A percentile compares a stretch with the other conserved stretches of the same genome.
phyloP scores from a whole-genome alignment of 1,140 invertebrate species.

The Stegodyphus dumicola region DNA sequence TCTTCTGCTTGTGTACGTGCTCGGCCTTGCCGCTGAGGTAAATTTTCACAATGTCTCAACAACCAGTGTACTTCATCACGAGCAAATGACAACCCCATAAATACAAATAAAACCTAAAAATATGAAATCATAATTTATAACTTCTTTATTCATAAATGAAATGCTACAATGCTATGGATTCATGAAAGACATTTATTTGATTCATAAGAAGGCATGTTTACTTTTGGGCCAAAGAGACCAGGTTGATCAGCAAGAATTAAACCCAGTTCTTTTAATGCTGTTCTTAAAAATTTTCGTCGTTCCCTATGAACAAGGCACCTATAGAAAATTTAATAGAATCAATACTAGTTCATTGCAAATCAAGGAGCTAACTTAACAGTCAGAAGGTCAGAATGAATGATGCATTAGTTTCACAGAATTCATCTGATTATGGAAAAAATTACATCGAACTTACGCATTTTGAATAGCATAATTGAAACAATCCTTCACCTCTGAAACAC shows the following conservation, averaged over 20 bases:
- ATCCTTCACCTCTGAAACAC: conserved; percentile 94
- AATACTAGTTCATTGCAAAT: too few relatives aligned
- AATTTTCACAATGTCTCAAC: conserved; percentile 94
- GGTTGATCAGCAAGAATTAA: conserved; percentile 97
- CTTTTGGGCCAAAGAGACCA: conserved; percentile 94
- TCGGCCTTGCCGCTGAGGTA: conserved; percentile 81
- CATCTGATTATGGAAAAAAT: background rate
- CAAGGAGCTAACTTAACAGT: too few relatives aligned
- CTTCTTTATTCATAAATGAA: background rate
- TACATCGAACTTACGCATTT: conserved; percentile 75
- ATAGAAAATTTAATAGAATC: background rate
- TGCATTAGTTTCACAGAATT: background rate
- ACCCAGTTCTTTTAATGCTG: conserved; percentile 93
- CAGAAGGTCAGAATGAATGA: too few relatives aligned
- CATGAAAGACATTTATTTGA: background rate
- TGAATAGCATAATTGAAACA: conserved; percentile 89
- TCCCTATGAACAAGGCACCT: conserved; percentile 89
- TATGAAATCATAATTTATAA: background rate
- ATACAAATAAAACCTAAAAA: conserved; percentile 87
- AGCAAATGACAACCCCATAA: conserved; percentile 94
- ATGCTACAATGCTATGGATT: background rate
- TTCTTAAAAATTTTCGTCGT: conserved; percentile 93
- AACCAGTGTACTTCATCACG: conserved; percentile 98
- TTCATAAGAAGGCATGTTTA: conserved; percentile 61
- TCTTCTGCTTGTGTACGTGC: conserved; percentile 82